Base-by-base conservation (phyloP, 2,888 invertebrate genomes). In the Azorinus chamasolen region DNA sequence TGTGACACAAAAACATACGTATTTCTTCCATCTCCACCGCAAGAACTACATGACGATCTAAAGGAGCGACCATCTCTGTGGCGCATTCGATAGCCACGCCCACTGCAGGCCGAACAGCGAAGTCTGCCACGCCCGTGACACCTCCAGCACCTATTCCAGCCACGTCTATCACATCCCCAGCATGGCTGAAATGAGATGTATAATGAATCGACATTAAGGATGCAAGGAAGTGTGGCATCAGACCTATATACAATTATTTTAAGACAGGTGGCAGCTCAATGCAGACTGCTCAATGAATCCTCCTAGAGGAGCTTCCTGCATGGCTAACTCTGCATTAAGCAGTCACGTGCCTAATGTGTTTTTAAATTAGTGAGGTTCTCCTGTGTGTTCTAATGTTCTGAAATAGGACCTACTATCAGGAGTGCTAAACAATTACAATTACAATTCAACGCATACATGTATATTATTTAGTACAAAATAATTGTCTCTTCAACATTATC, bases 81-180 rank as follows among this genome's bases (percentile, higher is more conserved):
- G 1, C 27, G 51, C 27, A 53, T 27, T 8, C 39, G 45, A 18
- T 58, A 43, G 14, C 83, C 82, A 2, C 70, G 45, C 12, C 83
- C 81, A 18, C 71, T 64, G 61, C 85, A 84, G 0, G 45, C 10
- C 37, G 61, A 32, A 62, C 87, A 86, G 8, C 66, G 50, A 20
- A 55, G 68, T 18, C 80, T 68, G 18, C 88, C 88, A 51, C 81
- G 77, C 0, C 88, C 89, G n/a, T 84, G 80, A 72, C 90, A 90
- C n/a, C 82, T 72, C 66, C 78, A 74, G 59, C 90, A 90, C 37
- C 89, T 85, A 82, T 93, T 92, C 90, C 92, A 93, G 55, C 94
- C 94, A 70, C 92, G 91, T 8, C 93, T 93, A 69, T 93, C 91
- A 83, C 94, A 90, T 18, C 61, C 64, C 24, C 84, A 93, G 55